Conservation (phyloP, 2,113 vertebrate genomes). For the Crocuta crocuta region DNA sequence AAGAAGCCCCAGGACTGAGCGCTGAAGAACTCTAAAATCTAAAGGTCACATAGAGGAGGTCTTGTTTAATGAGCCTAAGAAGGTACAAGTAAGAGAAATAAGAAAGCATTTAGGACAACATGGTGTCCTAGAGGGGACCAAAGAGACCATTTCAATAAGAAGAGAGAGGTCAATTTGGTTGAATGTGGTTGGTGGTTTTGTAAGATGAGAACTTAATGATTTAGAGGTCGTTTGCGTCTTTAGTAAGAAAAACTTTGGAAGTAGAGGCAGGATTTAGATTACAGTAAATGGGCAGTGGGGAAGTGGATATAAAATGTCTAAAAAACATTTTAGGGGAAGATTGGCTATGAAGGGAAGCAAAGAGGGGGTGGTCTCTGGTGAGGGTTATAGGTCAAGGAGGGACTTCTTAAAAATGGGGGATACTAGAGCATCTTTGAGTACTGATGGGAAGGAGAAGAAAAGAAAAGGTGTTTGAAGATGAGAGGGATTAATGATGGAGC, state of each 20-base stretch:
- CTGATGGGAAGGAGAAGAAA: neutral
- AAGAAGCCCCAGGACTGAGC: neutral
- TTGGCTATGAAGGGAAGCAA: neutral
- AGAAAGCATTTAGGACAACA: neutral
- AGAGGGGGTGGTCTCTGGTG: neutral
- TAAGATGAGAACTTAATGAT: neutral
- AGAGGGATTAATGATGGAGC: neutral
- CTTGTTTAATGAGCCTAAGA: neutral
- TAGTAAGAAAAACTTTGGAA: neutral
- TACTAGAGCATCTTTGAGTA: neutral
- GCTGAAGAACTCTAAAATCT: neutral
- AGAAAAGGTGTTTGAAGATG: neutral
- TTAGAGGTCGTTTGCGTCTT: neutral
- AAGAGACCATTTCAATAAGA: neutral
- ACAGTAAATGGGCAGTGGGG: neutral
- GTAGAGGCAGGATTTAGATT: neutral
- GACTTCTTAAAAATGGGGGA: neutral
- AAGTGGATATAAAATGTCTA: neutral
- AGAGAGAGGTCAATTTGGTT: neutral
- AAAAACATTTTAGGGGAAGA: neutral
- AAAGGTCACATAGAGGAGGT: neutral
- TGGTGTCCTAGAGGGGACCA: neutral
- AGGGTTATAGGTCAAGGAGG: too few species aligned
- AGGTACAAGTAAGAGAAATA: neutral
- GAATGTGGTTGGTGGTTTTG: neutral